Percentiles rank a stretch among this genome's conserved stretches.
Evolutionary conservation across 2,888 invertebrate species (phyloP).

Genomic region (Dynastes grantii): DNA sequence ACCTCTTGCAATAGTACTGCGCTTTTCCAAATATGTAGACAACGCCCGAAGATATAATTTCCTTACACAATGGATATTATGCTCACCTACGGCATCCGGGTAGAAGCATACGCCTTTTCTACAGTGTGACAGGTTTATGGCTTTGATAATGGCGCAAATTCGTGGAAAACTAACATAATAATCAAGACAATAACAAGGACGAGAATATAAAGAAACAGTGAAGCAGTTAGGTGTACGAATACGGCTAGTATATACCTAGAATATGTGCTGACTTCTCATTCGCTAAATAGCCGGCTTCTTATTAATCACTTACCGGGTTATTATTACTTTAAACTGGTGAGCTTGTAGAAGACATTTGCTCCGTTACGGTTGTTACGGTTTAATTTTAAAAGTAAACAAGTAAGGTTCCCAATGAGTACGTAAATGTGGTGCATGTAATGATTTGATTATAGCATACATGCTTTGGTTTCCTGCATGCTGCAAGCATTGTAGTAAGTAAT

Average conservation of each 20-base stretch:
- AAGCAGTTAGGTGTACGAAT: neutral
- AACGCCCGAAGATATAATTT: conserved; percentile 1
- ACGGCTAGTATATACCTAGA: neutral
- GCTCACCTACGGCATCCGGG: conserved; percentile 27
- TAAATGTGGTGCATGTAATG: neutral
- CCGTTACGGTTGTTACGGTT: neutral
- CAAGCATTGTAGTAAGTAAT: neutral
- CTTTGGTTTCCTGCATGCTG: neutral
- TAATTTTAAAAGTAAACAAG: conserved; percentile 9
- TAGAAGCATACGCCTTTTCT: neutral
- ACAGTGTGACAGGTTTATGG: neutral
- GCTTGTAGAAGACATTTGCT: conserved; percentile 20
- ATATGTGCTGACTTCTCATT: neutral
- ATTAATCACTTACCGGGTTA: neutral
- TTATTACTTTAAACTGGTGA: neutral
- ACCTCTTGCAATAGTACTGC: neutral
- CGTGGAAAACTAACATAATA: neutral
- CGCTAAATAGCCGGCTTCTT: neutral
- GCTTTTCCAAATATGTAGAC: conserved; percentile 5
- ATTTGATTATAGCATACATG: neutral
- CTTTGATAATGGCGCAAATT: conserved; percentile 1
- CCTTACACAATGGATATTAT: neutral
- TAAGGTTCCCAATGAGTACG: neutral
- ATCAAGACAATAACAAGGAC: conserved; percentile 28
- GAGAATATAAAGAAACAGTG: neutral